A percentile compares a stretch with the other conserved stretches of the same genome.
Evolutionary conservation across 2,888 invertebrate genomes (phyloP).

Genomic region (Melanophora roralis): DNA sequence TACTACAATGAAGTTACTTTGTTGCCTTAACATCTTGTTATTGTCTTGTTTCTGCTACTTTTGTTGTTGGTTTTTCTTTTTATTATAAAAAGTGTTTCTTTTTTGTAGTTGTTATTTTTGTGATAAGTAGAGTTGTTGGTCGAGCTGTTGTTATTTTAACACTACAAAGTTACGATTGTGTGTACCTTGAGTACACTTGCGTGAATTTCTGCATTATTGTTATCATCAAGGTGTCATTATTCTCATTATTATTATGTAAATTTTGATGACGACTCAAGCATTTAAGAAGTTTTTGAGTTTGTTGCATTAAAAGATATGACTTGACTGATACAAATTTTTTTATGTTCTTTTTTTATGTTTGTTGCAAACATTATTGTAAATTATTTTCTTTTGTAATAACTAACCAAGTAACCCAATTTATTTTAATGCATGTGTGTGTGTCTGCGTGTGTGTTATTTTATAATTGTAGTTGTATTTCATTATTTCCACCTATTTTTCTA

Average conservation of each 20-base stretch:
- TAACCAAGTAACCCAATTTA: conserved; percentile 51
- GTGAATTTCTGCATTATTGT: conserved; percentile 10
- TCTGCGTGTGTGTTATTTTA: neutral
- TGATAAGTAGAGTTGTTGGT: conserved; percentile 9
- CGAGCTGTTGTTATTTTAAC: neutral
- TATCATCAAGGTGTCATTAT: conserved; percentile 45
- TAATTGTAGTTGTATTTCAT: conserved; percentile 24
- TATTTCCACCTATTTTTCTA: neutral
- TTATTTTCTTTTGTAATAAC: conserved; percentile 23
- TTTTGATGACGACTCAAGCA: conserved; percentile 37
- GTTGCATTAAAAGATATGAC: too few species aligned
- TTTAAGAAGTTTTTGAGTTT: neutral
- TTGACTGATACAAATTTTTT: too few species aligned
- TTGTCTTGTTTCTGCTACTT: conserved; percentile 9
- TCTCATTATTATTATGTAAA: conserved; percentile 44
- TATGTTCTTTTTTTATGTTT: neutral
- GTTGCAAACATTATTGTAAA: neutral
- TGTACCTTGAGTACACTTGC: neutral
- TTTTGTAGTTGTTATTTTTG: neutral
- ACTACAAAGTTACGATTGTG: neutral
- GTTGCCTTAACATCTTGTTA: conserved; percentile 12
- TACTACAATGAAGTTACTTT: conserved; percentile 27
- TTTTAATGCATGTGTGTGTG: neutral
- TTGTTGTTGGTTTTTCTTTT: conserved; percentile 15
- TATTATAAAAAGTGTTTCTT: too few species aligned